These are phyloP conservation scores for Ganaspis sp. DNA, from an alignment of 1,140 invertebrate genomes.

Conservation along the genomic window DNA sequence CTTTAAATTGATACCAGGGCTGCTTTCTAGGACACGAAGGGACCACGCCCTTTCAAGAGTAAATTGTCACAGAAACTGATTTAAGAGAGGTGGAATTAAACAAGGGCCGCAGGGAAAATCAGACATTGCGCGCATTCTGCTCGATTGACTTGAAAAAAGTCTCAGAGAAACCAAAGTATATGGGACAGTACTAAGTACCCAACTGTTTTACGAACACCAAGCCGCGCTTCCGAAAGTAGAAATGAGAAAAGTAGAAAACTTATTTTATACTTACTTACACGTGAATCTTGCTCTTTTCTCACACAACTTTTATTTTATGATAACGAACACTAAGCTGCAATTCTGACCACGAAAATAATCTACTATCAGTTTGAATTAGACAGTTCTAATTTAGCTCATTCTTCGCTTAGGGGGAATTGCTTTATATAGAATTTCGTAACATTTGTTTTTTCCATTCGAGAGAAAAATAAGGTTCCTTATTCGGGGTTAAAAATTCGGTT, in stretches of 20 bases:
- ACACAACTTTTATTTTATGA: conserved; percentile 19
- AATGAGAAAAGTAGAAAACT: conserved; percentile 30
- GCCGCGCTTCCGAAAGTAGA: neutral
- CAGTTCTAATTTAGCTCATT: no score
- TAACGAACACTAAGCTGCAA: conserved; percentile 24
- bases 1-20: conserved; percentile 48
- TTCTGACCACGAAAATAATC: neutral
- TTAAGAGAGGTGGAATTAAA: conserved; percentile 48
- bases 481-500: no score
- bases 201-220: conserved; percentile 20
- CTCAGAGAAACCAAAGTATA: conserved; percentile 15
- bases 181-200: conserved; percentile 24
- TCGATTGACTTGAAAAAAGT: conserved; percentile 47
- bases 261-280: conserved; percentile 15
- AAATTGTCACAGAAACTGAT: conserved; percentile 53
- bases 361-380: conserved; percentile 9
- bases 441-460: no score
- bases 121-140: conserved; percentile 40
- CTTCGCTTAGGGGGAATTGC: no score
- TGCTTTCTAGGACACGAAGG: conserved; percentile 39
- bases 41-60: conserved; percentile 46
- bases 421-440: no score
- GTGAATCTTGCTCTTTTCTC: neutral
- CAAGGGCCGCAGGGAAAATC: conserved; percentile 42
- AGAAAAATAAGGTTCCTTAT: no score